Evolutionary conservation across 2,888 invertebrate species (phyloP), one percentile per base, ranked within the genome.

Genomic region (Acleris emargana): DNA sequence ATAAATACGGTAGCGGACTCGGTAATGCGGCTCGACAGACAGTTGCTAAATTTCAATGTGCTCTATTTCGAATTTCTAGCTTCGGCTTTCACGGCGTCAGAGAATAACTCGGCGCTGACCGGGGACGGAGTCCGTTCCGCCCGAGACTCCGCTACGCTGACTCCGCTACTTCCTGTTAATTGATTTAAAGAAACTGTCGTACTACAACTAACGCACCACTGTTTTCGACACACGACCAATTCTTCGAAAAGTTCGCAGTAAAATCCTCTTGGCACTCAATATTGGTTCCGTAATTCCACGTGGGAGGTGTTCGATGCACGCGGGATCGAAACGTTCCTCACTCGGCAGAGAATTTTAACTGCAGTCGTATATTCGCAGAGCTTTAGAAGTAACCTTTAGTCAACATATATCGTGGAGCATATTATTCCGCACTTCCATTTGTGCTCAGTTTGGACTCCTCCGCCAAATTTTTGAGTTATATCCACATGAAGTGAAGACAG

Each of bases 31-130:
- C 81, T 78, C 82, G 87, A 86, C 88, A 86, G 88, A 86, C 91
- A 92, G 91, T 91, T 91, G 91, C 89, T 90, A 91, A 88, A 91
- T 91, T 89, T 91, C 91, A 90, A 87, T 87, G 86, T 86, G 90
- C 80, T 88, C 89, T 84, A 89, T 83, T 90, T 91, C 80, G 75
- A 82, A 85, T 83, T 78, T 79, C 81, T 80, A 80, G 85, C 81
- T 81, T 86, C 82, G 76, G 80, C 81, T 78, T 88, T 83, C 83
- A 80, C 78, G 77, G 73, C 72, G 80, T 82, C 81, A 75, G 76
- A 78, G 76, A 82, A 82, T 82, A 81, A 80, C 81, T 80, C 78
- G 67, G 73, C 72, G 69, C 76, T 76, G 78, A 76, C 76, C 78
- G 73, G 38, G 62, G 55, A 63, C 61, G 49, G 67, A 59, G 59